phyloP scores from a whole-genome alignment of 2,113 vertebrate genomes.

The Panurus biarmicus region DNA sequence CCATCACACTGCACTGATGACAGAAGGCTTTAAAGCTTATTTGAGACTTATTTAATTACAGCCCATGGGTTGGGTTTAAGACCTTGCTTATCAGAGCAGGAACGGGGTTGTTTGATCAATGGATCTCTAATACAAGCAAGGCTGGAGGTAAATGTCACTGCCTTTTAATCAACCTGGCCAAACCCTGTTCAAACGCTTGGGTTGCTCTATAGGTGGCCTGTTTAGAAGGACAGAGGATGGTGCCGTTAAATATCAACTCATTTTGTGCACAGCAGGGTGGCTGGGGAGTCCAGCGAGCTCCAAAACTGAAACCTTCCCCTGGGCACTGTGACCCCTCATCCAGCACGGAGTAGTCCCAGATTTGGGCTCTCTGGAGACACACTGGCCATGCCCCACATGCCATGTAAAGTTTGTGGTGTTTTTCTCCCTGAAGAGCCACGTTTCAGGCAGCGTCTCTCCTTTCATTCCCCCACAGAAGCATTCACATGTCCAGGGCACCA shows the following conservation, averaged over 20 bases:
- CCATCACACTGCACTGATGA: background rate
- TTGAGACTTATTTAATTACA: background rate
- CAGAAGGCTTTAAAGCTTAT: background rate
- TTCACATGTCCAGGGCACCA: accelerated
- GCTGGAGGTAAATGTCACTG: background rate
- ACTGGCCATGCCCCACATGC: accelerated
- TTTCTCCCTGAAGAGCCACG: accelerated
- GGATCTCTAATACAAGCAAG: background rate
- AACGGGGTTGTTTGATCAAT: background rate
- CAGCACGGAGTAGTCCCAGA: background rate
- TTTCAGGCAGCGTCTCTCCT: background rate
- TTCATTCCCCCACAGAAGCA: background rate
- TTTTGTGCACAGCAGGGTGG: accelerated
- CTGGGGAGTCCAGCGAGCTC: background rate
- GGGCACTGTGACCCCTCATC: background rate
- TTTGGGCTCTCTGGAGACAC: background rate
- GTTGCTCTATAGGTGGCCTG: background rate
- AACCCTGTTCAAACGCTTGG: accelerated
- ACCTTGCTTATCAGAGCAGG: background rate
- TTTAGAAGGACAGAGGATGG: accelerated
- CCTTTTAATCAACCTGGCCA: background rate
- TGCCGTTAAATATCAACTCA: accelerated
- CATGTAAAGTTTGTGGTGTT: accelerated
- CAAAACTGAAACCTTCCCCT: background rate
- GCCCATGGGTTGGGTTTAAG: background rate